phyloP scores from a whole-genome alignment of 2,113 vertebrate species.

The Marmota flaviventris region DNA sequence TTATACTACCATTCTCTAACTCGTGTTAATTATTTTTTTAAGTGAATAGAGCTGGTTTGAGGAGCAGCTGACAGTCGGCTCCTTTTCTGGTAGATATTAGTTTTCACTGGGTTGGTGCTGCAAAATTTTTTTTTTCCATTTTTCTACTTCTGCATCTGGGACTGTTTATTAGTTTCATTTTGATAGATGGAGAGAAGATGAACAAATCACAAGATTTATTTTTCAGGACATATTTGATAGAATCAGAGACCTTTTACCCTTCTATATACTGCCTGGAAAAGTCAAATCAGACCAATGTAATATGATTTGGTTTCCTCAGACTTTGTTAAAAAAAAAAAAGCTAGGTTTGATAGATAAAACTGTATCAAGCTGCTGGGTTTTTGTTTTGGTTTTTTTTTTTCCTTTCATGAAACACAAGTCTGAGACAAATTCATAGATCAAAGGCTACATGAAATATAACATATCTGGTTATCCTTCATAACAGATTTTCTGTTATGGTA shows the following conservation, averaged over 20 bases:
- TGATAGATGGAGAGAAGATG: constrained; percentile 81
- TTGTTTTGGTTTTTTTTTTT: background rate
- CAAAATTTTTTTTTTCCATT: background rate
- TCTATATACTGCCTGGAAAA: constrained; percentile 73
- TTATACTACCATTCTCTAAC: background rate
- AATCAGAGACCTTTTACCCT: constrained; percentile 76
- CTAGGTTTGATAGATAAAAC: constrained; percentile 69
- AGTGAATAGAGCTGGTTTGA: background rate
- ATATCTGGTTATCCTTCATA: constrained; percentile 62
- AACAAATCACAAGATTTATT: constrained; percentile 80
- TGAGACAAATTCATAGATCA: constrained; percentile 79
- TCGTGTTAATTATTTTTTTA: constrained; percentile 18
- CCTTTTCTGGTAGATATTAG: constrained; percentile 32
- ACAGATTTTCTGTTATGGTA: constrained; percentile 51
- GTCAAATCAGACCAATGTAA: constrained; percentile 73
- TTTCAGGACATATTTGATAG: constrained; percentile 77
- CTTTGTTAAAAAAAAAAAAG: constrained; percentile 70
- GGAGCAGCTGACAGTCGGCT: background rate
- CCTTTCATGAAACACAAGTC: constrained; percentile 43
- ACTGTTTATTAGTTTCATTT: constrained; percentile 81
- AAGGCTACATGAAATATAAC: constrained; percentile 70
- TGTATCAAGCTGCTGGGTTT: background rate
- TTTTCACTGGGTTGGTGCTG: background rate
- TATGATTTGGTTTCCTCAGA: constrained; percentile 72
- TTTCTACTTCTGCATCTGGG: constrained; percentile 54